A percentile compares a stretch with the other conserved stretches of the same genome.
Evolutionary conservation across 23 tunicate genomes (phyloP).

Genomic region (Halocynthia roretzi): DNA sequence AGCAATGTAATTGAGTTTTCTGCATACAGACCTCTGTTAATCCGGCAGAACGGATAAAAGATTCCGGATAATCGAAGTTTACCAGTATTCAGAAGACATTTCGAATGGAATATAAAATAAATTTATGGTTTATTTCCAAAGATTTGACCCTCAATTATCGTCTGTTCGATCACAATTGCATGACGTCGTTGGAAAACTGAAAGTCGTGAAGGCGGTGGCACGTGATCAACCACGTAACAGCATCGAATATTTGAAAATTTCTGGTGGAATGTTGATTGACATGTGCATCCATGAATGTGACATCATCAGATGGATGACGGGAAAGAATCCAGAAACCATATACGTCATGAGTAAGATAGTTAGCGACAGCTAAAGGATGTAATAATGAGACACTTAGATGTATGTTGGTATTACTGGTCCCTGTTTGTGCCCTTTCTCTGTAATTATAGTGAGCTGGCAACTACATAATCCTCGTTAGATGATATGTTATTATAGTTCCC

Average conservation of each 20-base stretch:
- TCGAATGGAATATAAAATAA: background rate
- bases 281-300: slow-evolving; percentile 35
- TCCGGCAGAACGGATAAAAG: too few species aligned
- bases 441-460: too few species aligned
- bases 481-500: too few species aligned
- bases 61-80: background rate
- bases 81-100: background rate
- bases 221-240: slow-evolving; percentile 40
- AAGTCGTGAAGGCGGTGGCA: slow-evolving; percentile 26
- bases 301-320: slow-evolving; percentile 24
- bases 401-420: too few species aligned
- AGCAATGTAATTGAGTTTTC: too few species aligned
- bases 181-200: slow-evolving; percentile 28
- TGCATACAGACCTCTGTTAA: too few species aligned
- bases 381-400: too few species aligned
- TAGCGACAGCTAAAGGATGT: background rate
- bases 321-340: slow-evolving; percentile 16
- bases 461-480: too few species aligned
- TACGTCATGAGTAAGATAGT: slow-evolving; percentile 28
- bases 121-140: background rate
- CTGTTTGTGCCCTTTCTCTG: too few species aligned
- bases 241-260: slow-evolving; percentile 37
- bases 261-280: slow-evolving; percentile 35
- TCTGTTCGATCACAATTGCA: slow-evolving; percentile 8
- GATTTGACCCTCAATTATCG: slow-evolving; percentile 24